Base-by-base conservation (phyloP, 2,113 vertebrate genomes). In the Lates calcarifer region DNA sequence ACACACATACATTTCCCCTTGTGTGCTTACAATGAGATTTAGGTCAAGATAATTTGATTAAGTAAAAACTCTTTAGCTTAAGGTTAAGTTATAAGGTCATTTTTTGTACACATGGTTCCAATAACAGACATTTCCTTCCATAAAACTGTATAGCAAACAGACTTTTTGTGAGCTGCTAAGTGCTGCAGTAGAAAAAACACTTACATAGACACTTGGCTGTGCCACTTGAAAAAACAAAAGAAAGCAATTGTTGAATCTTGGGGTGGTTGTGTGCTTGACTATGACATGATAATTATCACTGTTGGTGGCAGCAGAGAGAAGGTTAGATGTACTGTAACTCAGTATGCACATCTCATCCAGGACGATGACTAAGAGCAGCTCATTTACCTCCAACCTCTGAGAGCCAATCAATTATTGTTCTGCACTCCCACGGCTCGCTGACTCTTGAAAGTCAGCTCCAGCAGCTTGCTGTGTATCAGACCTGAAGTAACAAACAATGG, bases 401-500 rank as follows among this genome's bases (percentile, higher is more conserved):
- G 39, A 84, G 77, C 37, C 70, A 61, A 88, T 89, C 85, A 81
- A 71, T 88, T 86, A 86, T 62, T 71, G 72, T 33, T 56, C 63
- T 56, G 71, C 43, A 57, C 80, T 65, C 72, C 65, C 33, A 26
- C 79, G 61, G 73, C 62, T 87, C 82, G 17, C 79, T 65, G 73
- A 55, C 79, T 75, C 65, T 60, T 86, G 67, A 88, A 85, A 88
- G 86, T 86, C 72, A 81, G 70, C 83, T 79, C 13, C 56, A 39
- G 78, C 75, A 67, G 63, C 74, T 63, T 15, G 28, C 37, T 13
- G 53, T 53, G 63, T 14, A 73, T 77, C 68, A 55, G 37, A 80
- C 77, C 57, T 35, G 26, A 71, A 67, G 76, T 37, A 60, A 66
- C 37, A 74, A 80, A 82, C 53, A 79, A 62, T 11, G 24, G 66